Base-by-base conservation (phyloP, 30 jellyfish, hydroid and myxozoan species). In the Turritopsis dohrnii region DNA sequence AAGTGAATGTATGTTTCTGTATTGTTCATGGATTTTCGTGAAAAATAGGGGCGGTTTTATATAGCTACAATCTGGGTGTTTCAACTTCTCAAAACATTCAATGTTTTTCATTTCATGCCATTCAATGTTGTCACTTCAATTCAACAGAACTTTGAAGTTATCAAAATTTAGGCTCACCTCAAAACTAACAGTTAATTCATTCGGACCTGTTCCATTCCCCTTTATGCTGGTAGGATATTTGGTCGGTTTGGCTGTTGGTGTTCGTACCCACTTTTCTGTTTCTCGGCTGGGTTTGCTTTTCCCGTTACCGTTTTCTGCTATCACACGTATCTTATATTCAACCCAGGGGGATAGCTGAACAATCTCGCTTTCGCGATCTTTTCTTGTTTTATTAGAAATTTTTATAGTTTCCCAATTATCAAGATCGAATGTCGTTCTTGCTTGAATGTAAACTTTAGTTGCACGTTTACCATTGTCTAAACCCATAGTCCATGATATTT, bases 311-410 rank as follows among this genome's bases (percentile, higher is more conserved):
- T 94, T 94, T 74, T 88, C 96, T 18, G 96, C 86, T 72, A 82
- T 86, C 52, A 94, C 96, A 28, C 96, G 71, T 75, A 94, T 88
- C 52, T 89, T 84, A 65, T 85, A 94, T 53, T 93, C 88, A 83
- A 90, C 95, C 99, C 99, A 94, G 1, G 99, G 96, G 7, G 96
- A 88, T 3, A 94, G 88, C 66, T 86, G 65, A 76, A 88, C 90
- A 0, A 60, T 76, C 18, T 65, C 94, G 54, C 92, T 86, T n/a
- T 86, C 96, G 28, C 92, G 87, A 69, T 90, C 82, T 52, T 66
- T 71, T 28, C n/a, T 16, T 25, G 86, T 88, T 80, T 94, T 83
- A 23, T 81, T 74, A 29, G 95, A 74, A 66, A 88, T 73, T 65
- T 52, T 20, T 85, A 88, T 52, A 75, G 87, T 90, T n/a, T 30